A percentile compares a stretch with the other conserved stretches of the same genome.
Evolutionary conservation across 2,888 invertebrate species (phyloP).

Genomic region (Omphaloscelis lunosa): DNA sequence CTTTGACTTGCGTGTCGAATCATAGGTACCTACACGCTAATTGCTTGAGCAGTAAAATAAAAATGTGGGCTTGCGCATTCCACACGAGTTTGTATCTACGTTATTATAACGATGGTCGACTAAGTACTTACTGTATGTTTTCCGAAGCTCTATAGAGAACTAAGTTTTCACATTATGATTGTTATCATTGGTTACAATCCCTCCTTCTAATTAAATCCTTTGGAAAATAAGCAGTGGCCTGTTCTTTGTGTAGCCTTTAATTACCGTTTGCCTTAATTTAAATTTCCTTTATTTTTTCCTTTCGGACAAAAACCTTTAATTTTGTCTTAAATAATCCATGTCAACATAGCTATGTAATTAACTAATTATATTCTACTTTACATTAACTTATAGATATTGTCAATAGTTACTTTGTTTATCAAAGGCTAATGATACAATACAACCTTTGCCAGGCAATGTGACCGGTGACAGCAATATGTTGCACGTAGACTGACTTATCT

Average conservation of each 20-base stretch:
- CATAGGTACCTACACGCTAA: conserved; percentile 14
- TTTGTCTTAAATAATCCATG: conserved; percentile 7
- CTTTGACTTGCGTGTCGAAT: conserved; percentile 40
- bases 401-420: background rate
- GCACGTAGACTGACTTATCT: no score
- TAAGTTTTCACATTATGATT: conserved; percentile 37
- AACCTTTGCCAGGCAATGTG: background rate
- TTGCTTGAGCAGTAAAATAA: conserved; percentile 26
- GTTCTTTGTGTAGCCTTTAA: conserved; percentile 54
- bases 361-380: conserved; percentile 22
- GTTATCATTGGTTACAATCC: conserved; percentile 39
- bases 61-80: conserved; percentile 25
- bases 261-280: conserved; percentile 37
- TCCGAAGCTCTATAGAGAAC: conserved; percentile 5
- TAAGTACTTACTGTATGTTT: conserved; percentile 22
- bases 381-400: background rate
- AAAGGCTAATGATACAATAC: background rate
- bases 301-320: conserved; percentile 18
- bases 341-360: conserved; percentile 24
- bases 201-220: conserved; percentile 41
- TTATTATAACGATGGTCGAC: background rate
- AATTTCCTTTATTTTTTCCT: conserved; percentile 9
- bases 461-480: background rate
- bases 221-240: conserved; percentile 39
- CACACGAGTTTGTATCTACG: conserved; percentile 2